Percentiles rank a stretch among this genome's conserved stretches.
Evolutionary conservation across 2,797 vertebrate genomes (phyloP).

Genomic region (Danio albolineatus): DNA sequence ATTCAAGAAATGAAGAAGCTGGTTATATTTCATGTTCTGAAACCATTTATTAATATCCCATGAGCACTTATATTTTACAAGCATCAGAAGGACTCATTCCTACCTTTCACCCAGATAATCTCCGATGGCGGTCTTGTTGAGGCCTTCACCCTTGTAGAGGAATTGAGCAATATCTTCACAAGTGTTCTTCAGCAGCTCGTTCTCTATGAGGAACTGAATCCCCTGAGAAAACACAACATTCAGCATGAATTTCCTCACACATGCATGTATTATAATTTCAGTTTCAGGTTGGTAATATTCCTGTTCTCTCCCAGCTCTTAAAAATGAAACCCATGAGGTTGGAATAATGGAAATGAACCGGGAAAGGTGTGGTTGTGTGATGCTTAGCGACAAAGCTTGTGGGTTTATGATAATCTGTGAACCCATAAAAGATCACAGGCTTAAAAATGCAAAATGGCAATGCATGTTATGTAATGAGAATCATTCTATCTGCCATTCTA

Average conservation of each 20-base stretch:
- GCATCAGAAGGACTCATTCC: constrained; percentile 5
- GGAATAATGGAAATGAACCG: constrained; percentile 25
- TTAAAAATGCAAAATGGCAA: constrained; percentile 15
- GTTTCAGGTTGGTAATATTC: constrained; percentile 8
- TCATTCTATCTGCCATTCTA: neutral
- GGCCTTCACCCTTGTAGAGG: constrained; percentile 93
- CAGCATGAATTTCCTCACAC: neutral
- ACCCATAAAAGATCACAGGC: constrained; percentile 16
- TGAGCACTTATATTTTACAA: neutral
- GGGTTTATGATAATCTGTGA: neutral
- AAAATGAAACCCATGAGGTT: constrained; percentile 23
- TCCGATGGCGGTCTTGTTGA: constrained; percentile 96
- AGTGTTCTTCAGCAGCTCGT: constrained; percentile 90
- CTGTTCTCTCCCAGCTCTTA: neutral
- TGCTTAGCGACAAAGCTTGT: neutral
- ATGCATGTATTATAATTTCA: neutral
- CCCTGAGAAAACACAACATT: constrained; percentile 76
- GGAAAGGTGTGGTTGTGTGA: neutral
- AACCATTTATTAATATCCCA: neutral
- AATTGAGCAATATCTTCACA: constrained; percentile 93
- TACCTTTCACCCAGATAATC: constrained; percentile 97
- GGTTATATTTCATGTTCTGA: neutral
- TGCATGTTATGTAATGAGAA: neutral
- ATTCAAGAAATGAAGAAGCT: no score
- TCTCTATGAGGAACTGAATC: constrained; percentile 92